Evolutionary conservation across 2,113 vertebrate genomes (phyloP).

Genomic region (Notechis scutatus): DNA sequence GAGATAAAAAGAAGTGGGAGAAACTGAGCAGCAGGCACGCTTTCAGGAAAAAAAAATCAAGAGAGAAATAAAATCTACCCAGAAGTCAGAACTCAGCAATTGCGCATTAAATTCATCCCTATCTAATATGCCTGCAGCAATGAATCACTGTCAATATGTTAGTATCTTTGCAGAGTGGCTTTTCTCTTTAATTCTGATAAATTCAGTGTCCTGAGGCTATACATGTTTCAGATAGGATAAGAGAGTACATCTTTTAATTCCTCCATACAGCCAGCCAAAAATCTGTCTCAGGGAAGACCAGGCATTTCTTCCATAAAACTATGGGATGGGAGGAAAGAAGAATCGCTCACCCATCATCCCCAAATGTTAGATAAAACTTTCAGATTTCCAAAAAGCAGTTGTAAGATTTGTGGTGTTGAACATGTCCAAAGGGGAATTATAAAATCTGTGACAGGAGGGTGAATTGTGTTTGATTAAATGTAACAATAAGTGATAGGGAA

Average conservation of each 20-base stretch:
- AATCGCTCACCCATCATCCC: neutral
- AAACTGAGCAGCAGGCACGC: neutral
- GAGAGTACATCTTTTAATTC: neutral
- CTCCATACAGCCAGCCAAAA: neutral
- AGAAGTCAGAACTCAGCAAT: neutral
- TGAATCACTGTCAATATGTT: constrained; percentile 7
- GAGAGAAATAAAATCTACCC: constrained; percentile 5
- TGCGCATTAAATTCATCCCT: neutral
- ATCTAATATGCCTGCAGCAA: constrained; percentile 2
- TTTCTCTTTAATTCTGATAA: constrained; percentile 3
- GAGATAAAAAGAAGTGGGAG: constrained; percentile 22
- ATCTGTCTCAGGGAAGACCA: neutral
- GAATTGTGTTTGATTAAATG: neutral
- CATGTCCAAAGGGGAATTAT: neutral
- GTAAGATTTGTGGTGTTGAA: neutral
- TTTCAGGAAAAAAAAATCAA: constrained; percentile 6
- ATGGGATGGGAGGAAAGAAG: neutral
- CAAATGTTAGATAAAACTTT: neutral
- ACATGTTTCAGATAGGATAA: neutral
- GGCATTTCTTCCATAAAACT: neutral
- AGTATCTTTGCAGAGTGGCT: constrained; percentile 6
- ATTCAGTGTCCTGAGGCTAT: neutral
- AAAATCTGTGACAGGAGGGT: neutral
- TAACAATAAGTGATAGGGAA: neutral
- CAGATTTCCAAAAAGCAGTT: neutral